Evolutionary conservation across 2,797 vertebrate species (phyloP), one percentile per base, ranked within the genome.

Genomic region (Pipistrellus nathusii): DNA sequence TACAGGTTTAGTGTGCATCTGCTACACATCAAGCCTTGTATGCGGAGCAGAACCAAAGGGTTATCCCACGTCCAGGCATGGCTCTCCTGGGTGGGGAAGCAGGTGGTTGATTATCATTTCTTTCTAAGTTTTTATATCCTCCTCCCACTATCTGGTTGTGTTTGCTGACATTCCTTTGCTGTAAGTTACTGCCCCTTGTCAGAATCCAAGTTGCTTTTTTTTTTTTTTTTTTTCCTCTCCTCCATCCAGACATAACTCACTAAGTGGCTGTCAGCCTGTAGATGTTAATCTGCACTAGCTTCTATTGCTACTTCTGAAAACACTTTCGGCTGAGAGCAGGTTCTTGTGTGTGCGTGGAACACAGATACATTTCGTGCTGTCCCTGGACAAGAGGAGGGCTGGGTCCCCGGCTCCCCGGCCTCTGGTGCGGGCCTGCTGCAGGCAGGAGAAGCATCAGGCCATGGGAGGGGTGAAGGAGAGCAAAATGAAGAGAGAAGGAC

Each of bases 371-470:
- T 72, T 68, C 21, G 0, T 57, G 0, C 7, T 35, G 59, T 51
- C 30, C 17, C 44, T 76, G 85, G 35, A 30, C 25, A 38, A 76
- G 69, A 7, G 12, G 14, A 21, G 57, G 35, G 21, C n/a, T 64
- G 7, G 44, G 53, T n/a, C n/a, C 75, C 32, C 44, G 3, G 12
- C 81, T 96, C 82, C 85, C n/a, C 13, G 71, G 38, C 57, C 15
- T 35, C 21, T 68, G 27, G n/a, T 15, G 0, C 64, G 18, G 4
- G 1, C 1, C 71, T 27, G 6, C 30, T 38, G 30, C 35, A 14
- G 17, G 5, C 2, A 8, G 0, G 12, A 64, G 76, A 48, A 32
- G 14, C 3, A 1, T 25, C 1, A 6, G 8, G 35, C 9, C 6
- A 0, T 9, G 48, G 64, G 69, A 69, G 17, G 21, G 1, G 1